Evolutionary conservation across 2,888 invertebrate genomes (phyloP), one percentile per base, ranked within the genome.

Genomic region (Lissocephala sabroskyi): DNA sequence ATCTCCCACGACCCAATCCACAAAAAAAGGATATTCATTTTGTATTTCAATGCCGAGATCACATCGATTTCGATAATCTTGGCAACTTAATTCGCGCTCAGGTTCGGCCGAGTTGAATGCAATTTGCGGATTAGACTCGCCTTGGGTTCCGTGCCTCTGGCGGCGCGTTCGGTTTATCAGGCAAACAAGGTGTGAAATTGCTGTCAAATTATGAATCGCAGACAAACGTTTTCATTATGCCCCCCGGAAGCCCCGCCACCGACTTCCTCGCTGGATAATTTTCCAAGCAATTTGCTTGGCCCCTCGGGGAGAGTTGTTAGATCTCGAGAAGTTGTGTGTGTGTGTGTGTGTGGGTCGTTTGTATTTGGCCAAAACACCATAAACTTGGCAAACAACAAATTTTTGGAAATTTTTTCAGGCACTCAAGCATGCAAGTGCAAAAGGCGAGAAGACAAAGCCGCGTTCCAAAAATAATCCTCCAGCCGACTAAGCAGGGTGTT

Each of bases 321-420:
- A n/a, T n/a, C n/a, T n/a, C n/a, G n/a, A n/a, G n/a, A n/a, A n/a
- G n/a, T n/a, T n/a, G n/a, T n/a, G n/a, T n/a, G n/a, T n/a, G n/a
- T n/a, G n/a, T n/a, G n/a, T n/a, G n/a, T n/a, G n/a, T n/a, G n/a
- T n/a, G n/a, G 49, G 42, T 40, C 41, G 18, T 52, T 59, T 73
- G 48, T 71, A 62, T 76, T 68, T 64, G 61, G 65, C 36, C 77
- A 67, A 59, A 64, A 67, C 59, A 57, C 59, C 68, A 73, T 59
- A 64, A n/a, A 47, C 53, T 37, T 30, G 41, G 18, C 13, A 6
- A 28, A 29, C 32, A 35, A 32, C 23, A n/a, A n/a, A n/a, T n/a
- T n/a, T n/a, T n/a, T n/a, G n/a, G n/a, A n/a, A n/a, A n/a, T n/a
- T n/a, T n/a, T n/a, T n/a, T 35, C 35, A 16, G 35, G 3, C 23